Base-by-base conservation (phyloP, 2,113 vertebrate genomes). In the Pelusios castaneus region DNA sequence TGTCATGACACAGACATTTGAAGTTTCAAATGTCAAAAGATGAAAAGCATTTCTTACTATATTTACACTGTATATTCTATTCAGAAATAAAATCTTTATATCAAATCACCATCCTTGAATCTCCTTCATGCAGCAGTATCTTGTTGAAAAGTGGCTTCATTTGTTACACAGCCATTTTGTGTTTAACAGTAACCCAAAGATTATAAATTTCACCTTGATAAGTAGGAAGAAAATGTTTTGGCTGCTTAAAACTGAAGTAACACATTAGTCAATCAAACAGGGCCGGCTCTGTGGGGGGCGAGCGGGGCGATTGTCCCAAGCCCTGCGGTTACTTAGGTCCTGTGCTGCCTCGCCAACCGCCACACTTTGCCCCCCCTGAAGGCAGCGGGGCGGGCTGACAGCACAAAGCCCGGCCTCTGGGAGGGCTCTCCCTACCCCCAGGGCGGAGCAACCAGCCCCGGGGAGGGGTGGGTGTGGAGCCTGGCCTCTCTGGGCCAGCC, bases 151-250 rank as follows among this genome's bases (percentile, higher is more conserved):
- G 87, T 22, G 87, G 34, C 1, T 88, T 84, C 17, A 84, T 14
- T 82, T 41, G 84, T 56, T 88, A 89, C 24, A 84, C 6, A 3
- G 17, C 17, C 45, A 38, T 31, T 63, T 47, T 85, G 81, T 45
- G 82, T 16, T 17, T 73, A 89, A 80, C 45, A 56, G 49, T 24
- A 77, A 85, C 82, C 83, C 54, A 4, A 88, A 93, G 84, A 76
- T 58, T 88, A 38, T 91, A 95, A 95, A 94, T 51, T 34, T 54
- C 41, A 25, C 49, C 73, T 70, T 94, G 54, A 52, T 51, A n/a
- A 7, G 11, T 3, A 70, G 19, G 4, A 29, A 79, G 73, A 77
- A 91, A 73, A 38, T 5, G 3, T 27, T 80, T 22, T 60, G 77
- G 22, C 21, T 73, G 45, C 19, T 92, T 84, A 88, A 80, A 76